Evolutionary conservation across 2,888 invertebrate genomes (phyloP).

Genomic region (Eurytoma adleriae): DNA sequence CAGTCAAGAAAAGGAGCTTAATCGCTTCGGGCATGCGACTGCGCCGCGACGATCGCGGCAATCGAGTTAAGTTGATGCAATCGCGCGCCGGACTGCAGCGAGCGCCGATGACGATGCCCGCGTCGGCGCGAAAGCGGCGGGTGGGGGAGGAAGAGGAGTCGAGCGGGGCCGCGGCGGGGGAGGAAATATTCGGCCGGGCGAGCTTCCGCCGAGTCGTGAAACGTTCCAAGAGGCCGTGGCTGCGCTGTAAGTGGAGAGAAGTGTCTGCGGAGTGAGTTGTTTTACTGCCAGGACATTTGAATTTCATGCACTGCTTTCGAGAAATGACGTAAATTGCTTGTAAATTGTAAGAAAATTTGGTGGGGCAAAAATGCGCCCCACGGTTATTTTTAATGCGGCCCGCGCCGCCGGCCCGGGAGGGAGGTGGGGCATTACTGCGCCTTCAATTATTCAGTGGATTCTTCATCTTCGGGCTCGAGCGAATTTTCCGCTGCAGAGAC

Average conservation of each 20-base stretch:
- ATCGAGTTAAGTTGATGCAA: slow-evolving; percentile 52
- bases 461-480: neutral
- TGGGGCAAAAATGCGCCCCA: slow-evolving; percentile 10
- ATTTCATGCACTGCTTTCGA: slow-evolving; percentile 57
- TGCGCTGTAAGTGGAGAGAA: slow-evolving; percentile 18
- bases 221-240: slow-evolving; percentile 37
- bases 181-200: slow-evolving; percentile 54
- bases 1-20: slow-evolving; percentile 45
- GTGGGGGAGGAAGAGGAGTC: neutral
- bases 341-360: slow-evolving; percentile 42
- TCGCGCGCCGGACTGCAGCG: slow-evolving; percentile 9
- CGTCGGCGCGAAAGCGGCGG: slow-evolving; percentile 34
- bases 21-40: slow-evolving; percentile 53
- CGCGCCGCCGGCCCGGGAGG: no score
- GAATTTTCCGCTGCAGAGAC: neutral
- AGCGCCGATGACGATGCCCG: slow-evolving; percentile 19
- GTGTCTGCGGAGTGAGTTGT: slow-evolving; percentile 46
- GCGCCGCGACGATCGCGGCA: slow-evolving; percentile 47
- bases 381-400: slow-evolving; percentile 36
- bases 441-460: slow-evolving; percentile 39
- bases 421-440: neutral
- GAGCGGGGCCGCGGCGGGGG: neutral
- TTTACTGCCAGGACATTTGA: slow-evolving; percentile 55
- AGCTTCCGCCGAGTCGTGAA: slow-evolving; percentile 53
- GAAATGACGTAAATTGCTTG: slow-evolving; percentile 55